These are phyloP conservation scores for Zophobas morio DNA, from an alignment of 1,140 invertebrate genomes.

Conservation along the genomic window DNA sequence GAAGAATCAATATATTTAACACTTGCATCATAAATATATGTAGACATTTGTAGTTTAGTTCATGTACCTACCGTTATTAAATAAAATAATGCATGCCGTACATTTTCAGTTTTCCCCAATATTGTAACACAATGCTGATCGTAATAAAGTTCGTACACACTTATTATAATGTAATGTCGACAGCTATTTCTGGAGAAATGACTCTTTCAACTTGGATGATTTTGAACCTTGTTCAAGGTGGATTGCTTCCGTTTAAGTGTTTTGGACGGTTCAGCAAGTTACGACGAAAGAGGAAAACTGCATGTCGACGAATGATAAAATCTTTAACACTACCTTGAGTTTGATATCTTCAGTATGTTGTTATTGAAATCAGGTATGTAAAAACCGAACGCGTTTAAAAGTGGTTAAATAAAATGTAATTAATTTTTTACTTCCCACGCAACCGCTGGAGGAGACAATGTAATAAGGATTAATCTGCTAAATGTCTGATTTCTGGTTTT, in stretches of 20 bases:
- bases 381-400: not conserved
- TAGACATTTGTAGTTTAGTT: too few relatives aligned
- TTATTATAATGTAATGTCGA: conserved; percentile 29
- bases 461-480: too few relatives aligned
- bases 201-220: conserved; percentile 18
- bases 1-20: too few relatives aligned
- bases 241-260: conserved; percentile 36
- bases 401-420: too few relatives aligned
- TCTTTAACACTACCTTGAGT: not conserved
- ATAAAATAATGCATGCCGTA: too few relatives aligned
- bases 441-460: too few relatives aligned
- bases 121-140: too few relatives aligned
- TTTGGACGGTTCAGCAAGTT: conserved; percentile 23
- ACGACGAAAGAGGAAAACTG: conserved; percentile 11
- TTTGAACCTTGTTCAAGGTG: conserved; percentile 28
- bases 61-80: too few relatives aligned
- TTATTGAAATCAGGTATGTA: conserved; percentile 15
- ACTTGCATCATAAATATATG: too few relatives aligned
- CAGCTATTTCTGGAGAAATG: conserved; percentile 29
- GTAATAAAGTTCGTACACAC: not conserved
- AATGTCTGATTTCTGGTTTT: too few relatives aligned
- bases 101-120: too few relatives aligned
- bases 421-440: too few relatives aligned
- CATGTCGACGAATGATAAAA: conserved; percentile 23
- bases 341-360: not conserved